phyloP scores from a whole-genome alignment of 2,797 vertebrate species.

The Paratrypauchen microcephalus region DNA sequence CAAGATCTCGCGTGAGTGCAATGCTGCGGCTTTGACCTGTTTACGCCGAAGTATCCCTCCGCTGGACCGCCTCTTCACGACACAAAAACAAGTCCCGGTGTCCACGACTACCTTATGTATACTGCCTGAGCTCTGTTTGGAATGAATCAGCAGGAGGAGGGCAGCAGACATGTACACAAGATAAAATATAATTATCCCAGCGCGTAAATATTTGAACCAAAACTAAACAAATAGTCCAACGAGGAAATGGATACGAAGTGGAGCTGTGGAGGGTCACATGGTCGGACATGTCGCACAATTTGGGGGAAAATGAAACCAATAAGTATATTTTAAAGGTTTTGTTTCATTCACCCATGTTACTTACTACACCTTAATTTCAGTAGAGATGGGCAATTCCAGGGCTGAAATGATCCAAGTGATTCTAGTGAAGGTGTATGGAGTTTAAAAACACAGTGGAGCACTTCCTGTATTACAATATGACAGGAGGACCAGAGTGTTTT shows the following conservation, averaged over 20 bases:
- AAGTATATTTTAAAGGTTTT: neutral
- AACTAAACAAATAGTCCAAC: slow-evolving; percentile 72
- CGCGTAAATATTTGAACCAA: slow-evolving; percentile 76
- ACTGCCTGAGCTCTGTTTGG: slow-evolving; percentile 68
- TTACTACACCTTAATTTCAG: no score
- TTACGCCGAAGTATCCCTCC: slow-evolving; percentile 44
- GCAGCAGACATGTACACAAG: slow-evolving; percentile 72
- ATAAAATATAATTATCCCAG: slow-evolving; percentile 76
- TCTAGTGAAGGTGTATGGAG: no score
- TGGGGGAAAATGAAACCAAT: neutral
- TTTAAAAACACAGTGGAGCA: no score
- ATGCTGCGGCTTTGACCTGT: slow-evolving; percentile 55
- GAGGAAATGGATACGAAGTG: slow-evolving; percentile 66
- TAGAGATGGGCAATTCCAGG: no score
- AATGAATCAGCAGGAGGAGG: slow-evolving; percentile 75
- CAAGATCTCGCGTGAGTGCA: slow-evolving; percentile 59
- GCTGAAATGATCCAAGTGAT: no score
- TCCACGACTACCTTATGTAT: slow-evolving; percentile 75
- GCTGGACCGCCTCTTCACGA: slow-evolving; percentile 51
- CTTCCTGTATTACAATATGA: no score
- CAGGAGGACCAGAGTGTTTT: no score
- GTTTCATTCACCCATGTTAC: no score
- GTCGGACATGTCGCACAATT: slow-evolving; percentile 16
- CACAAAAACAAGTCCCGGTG: slow-evolving; percentile 62
- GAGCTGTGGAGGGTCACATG: slow-evolving; percentile 45